Evolutionary conservation across 2,113 vertebrate species (phyloP).

Genomic region (Poicephalus gulielmi): DNA sequence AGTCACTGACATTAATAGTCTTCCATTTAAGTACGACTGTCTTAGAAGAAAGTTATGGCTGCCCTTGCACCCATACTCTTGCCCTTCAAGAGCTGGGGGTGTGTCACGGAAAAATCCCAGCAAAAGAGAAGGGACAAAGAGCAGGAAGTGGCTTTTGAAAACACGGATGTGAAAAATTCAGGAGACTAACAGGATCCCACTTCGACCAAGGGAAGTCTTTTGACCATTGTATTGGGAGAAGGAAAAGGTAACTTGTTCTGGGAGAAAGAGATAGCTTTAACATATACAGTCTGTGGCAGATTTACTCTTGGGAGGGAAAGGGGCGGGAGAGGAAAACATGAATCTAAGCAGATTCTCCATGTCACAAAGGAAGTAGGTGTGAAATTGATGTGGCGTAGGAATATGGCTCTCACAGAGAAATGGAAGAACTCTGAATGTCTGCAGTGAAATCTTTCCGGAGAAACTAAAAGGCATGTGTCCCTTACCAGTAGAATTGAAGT

Average conservation of each 20-base stretch:
- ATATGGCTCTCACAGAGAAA: not conserved
- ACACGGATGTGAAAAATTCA: not conserved
- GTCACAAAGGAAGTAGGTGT: not conserved
- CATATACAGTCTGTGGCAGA: not conserved
- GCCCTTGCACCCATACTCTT: not conserved
- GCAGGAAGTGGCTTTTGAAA: slow-evolving; percentile 40
- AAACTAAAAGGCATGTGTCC: not conserved
- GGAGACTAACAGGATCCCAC: not conserved
- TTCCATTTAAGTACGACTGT: not conserved
- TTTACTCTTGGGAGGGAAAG: not conserved
- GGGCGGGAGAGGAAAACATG: not conserved
- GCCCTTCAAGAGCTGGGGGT: not conserved
- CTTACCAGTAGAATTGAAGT: not conserved
- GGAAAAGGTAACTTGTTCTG: not conserved
- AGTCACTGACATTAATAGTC: not conserved
- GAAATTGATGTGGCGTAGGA: not conserved
- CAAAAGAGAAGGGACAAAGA: slow-evolving; percentile 33
- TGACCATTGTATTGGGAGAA: not conserved
- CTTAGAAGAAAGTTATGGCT: not conserved
- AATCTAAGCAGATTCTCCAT: not conserved
- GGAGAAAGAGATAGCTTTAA: not conserved
- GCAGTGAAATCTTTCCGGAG: not conserved
- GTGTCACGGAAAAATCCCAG: not conserved
- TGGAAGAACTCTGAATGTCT: not conserved
- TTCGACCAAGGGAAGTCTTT: not conserved